Percentiles rank a stretch among this genome's conserved stretches.
Conservation (phyloP, 2,888 invertebrate genomes). For the Vesta saturnalis region DNA sequence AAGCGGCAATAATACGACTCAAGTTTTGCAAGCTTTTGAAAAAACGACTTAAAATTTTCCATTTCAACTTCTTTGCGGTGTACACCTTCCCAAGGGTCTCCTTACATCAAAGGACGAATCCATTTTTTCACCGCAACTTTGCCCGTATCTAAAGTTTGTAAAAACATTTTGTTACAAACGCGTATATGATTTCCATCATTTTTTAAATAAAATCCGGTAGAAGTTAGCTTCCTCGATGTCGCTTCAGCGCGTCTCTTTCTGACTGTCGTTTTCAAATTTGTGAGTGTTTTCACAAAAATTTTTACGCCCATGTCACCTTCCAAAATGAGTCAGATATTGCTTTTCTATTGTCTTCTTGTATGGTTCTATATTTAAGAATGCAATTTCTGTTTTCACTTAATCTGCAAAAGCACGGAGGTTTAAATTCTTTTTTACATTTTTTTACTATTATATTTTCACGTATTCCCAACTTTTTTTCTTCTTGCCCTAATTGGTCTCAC, state of each 20-base stretch:
- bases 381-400: not conserved
- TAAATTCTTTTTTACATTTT: not conserved
- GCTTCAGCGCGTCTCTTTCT: conserved; percentile 8
- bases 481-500: not conserved
- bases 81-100: not conserved
- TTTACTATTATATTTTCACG: not conserved
- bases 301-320: not conserved
- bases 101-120: not conserved
- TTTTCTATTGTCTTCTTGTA: not conserved
- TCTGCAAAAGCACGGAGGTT: conserved; percentile 6
- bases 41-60: too few species aligned
- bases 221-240: not conserved
- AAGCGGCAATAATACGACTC: not conserved
- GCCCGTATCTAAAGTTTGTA: conserved; percentile 4
- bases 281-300: not conserved
- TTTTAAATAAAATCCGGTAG: conserved; percentile 8
- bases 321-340: not conserved
- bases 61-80: not conserved
- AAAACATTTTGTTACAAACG: conserved; percentile 16
- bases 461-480: not conserved
- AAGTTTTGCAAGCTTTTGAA: not conserved
- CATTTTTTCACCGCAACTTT: not conserved
- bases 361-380: not conserved
- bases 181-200: not conserved
- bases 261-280: not conserved